These are phyloP conservation scores for Jordanella pulchra DNA, from an alignment of 2,797 vertebrate species.

Conservation along the genomic window DNA sequence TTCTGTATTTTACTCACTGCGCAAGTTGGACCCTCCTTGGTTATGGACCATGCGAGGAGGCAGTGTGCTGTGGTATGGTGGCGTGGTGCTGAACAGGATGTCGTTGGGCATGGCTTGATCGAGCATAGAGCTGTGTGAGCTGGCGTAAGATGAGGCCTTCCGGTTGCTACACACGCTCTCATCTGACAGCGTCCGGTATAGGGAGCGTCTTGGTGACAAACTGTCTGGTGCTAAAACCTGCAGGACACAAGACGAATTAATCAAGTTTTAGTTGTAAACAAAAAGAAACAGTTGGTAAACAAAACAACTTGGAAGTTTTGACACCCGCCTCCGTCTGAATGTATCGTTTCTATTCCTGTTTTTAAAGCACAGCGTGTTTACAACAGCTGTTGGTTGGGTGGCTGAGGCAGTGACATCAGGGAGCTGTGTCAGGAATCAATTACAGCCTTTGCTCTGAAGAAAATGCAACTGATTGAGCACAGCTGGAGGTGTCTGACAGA, in stretches of 20 bases:
- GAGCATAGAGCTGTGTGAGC: conserved; percentile 91
- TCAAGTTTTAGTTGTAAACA: conserved; percentile 22
- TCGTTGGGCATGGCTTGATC: conserved; percentile 94
- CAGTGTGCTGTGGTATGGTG: conserved; percentile 90
- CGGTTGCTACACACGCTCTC: conserved; percentile 94
- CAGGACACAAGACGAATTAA: conserved; percentile 13
- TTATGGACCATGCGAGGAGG: conserved; percentile 86
- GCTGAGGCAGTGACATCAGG: conserved; percentile 36
- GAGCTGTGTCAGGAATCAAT: conserved; percentile 61
- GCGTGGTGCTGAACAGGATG: conserved; percentile 95
- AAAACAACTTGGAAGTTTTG: neutral
- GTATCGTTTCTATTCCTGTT: conserved; percentile 10
- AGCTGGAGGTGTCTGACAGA: conserved; percentile 61
- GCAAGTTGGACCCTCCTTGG: conserved; percentile 85
- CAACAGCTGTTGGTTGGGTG: conserved; percentile 38
- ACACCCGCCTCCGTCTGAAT: neutral
- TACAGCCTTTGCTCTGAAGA: conserved; percentile 50
- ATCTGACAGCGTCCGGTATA: conserved; percentile 93
- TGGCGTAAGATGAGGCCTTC: conserved; percentile 88
- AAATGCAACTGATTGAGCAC: conserved; percentile 58
- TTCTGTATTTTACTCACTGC: conserved; percentile 83
- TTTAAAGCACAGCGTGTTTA: conserved; percentile 35
- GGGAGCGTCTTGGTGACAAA: conserved; percentile 85
- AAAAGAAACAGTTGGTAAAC: neutral
- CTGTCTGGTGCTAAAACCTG: conserved; percentile 85